Conservation (phyloP, 2,888 invertebrate species). For the Ommatoiulus sabulosus region DNA sequence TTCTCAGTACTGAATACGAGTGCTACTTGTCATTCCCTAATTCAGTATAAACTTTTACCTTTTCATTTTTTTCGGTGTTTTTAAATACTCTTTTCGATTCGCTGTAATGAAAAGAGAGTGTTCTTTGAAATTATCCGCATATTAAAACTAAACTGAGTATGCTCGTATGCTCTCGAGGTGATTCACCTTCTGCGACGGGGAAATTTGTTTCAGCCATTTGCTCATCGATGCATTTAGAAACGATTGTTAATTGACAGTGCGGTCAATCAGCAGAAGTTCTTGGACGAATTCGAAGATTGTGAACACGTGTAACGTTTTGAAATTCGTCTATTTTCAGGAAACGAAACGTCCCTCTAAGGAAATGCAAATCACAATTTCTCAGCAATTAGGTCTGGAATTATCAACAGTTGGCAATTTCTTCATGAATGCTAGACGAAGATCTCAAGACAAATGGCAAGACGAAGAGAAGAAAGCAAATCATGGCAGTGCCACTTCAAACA, state of each 20-base stretch:
- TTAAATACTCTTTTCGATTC: not conserved
- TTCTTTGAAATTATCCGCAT: no score
- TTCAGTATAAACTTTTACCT: no score
- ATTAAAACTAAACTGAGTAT: no score
- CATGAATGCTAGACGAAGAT: slow-evolving; percentile 98
- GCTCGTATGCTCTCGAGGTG: no score
- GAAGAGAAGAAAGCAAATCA: slow-evolving; percentile 69
- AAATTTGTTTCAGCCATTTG: no score
- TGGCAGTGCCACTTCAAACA: slow-evolving; percentile 58
- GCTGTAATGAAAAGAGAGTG: no score
- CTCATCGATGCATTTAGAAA: no score
- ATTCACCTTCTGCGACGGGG: no score
- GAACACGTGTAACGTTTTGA: not conserved
- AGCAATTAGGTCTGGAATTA: slow-evolving; percentile 95
- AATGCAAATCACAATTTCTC: slow-evolving; percentile 99
- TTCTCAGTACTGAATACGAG: not conserved
- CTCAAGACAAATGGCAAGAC: slow-evolving; percentile 94
- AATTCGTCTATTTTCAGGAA: slow-evolving; percentile 75
- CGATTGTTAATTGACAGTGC: no score
- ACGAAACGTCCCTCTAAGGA: slow-evolving; percentile 99
- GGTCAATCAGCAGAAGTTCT: no score
- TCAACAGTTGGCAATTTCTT: slow-evolving; percentile 99
- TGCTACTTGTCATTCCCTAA: not conserved
- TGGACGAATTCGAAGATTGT: no score
- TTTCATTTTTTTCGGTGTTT: not conserved